phyloP scores from a whole-genome alignment of 53 echinoderm and acorn worm species.

The Stichopus horrens region DNA sequence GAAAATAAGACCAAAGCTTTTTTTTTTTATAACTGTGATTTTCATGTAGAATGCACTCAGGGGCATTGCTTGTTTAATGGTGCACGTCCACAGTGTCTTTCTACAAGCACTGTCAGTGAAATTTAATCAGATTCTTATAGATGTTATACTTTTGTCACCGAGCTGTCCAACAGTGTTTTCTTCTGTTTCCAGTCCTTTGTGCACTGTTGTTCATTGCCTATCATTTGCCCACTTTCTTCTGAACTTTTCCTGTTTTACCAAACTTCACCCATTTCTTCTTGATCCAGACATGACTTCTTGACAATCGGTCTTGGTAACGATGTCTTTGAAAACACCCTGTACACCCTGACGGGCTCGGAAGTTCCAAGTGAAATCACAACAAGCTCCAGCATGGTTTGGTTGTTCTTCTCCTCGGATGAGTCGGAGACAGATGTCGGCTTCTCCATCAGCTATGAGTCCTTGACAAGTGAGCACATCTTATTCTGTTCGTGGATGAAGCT shows the following conservation, averaged over 20 bases:
- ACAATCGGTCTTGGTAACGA: conserved; percentile 64
- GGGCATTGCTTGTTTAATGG: no score
- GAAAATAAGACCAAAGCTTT: no score
- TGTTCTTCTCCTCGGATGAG: conserved; percentile 74
- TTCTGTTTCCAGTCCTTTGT: no score
- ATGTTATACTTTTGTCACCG: no score
- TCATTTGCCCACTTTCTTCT: background rate
- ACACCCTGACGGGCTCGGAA: conserved; percentile 60
- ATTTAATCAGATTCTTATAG: no score
- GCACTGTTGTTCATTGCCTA: background rate
- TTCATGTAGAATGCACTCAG: no score
- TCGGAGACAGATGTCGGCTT: conserved; percentile 57
- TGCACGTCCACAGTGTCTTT: no score
- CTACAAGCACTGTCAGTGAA: no score
- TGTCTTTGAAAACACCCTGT: conserved; percentile 47
- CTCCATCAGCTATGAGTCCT: conserved; percentile 56
- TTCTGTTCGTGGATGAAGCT: background rate
- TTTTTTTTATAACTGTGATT: no score
- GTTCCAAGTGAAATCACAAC: conserved; percentile 43
- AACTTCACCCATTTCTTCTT: background rate
- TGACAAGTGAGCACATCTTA: conserved; percentile 48
- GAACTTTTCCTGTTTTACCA: background rate
- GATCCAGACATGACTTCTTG: conserved; percentile 80
- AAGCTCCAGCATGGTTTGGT: conserved; percentile 62
- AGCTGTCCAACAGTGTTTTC: no score